A percentile compares a stretch with the other conserved stretches of the same genome.
Evolutionary conservation across 2,888 invertebrate genomes (phyloP).

Genomic region (Aleiodes alternator): DNA sequence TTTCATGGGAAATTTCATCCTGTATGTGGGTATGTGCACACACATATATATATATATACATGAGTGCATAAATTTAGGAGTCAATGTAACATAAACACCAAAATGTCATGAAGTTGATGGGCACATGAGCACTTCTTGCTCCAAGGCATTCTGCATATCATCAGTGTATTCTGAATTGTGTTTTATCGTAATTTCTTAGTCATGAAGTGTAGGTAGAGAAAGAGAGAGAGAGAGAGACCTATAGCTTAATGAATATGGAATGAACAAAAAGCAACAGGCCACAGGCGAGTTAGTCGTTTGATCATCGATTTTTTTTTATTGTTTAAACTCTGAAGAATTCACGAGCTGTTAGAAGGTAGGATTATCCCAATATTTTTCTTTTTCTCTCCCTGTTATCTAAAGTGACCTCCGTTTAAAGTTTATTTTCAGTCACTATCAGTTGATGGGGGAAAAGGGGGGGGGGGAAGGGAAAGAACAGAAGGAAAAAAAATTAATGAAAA

Average conservation of each 20-base stretch:
- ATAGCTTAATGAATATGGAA: slow-evolving; percentile 5
- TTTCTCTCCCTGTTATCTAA: slow-evolving; percentile 32
- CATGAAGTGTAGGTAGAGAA: too few relatives aligned
- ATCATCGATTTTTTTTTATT: background rate
- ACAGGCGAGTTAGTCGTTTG: background rate
- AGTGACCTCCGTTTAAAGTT: slow-evolving; percentile 38
- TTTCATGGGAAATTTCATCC: slow-evolving; percentile 19
- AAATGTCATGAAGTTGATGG: background rate
- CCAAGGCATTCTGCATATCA: too few relatives aligned
- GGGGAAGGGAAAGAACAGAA: background rate
- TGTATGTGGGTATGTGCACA: background rate
- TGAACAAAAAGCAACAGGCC: slow-evolving; percentile 13
- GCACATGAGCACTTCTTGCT: background rate
- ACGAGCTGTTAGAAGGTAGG: background rate
- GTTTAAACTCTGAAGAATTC: background rate
- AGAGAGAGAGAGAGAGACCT: background rate
- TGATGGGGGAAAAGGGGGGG: background rate
- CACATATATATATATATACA: background rate
- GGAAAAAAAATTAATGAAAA: background rate
- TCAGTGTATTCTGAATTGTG: too few relatives aligned
- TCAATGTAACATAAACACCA: background rate
- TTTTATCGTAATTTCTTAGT: too few relatives aligned
- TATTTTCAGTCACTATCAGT: slow-evolving; percentile 36
- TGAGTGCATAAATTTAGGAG: background rate
- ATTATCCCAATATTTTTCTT: background rate